Evolutionary conservation across 1,140 invertebrate genomes (phyloP).

Genomic region (Doryteuthis pealeii): DNA sequence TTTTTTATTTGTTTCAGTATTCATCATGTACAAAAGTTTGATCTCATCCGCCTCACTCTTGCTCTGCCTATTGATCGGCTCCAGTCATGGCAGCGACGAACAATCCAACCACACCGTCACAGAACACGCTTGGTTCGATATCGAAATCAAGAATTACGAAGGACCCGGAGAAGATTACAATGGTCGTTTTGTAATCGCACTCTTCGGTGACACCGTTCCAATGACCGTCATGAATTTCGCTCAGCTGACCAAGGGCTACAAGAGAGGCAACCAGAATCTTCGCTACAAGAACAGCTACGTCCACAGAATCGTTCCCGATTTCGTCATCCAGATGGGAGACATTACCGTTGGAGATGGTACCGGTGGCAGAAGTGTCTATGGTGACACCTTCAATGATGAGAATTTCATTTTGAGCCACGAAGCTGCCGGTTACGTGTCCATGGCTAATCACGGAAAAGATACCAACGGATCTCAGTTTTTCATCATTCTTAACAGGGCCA

Average conservation of each 20-base stretch:
- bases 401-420: conserved; percentile 49
- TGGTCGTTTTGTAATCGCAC: conserved; percentile 48
- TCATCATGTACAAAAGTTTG: background rate
- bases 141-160: conserved; percentile 52
- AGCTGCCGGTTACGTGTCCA: conserved; percentile 48
- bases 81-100: background rate
- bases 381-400: conserved; percentile 72
- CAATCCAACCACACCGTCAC: conserved; percentile 48
- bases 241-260: conserved; percentile 51
- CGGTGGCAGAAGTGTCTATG: conserved; percentile 81
- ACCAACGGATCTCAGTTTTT: conserved; percentile 60
- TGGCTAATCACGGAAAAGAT: conserved; percentile 56
- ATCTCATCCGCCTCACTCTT: background rate
- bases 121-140: conserved; percentile 50
- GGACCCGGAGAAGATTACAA: conserved; percentile 47
- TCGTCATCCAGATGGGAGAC: conserved; percentile 62
- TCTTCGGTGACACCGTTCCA: conserved; percentile 59
- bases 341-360: conserved; percentile 59
- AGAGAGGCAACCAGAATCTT: conserved; percentile 37
- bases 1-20: background rate
- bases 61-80: background rate
- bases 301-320: conserved; percentile 60
- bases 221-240: conserved; percentile 59
- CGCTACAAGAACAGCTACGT: conserved; percentile 49
- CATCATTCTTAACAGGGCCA: conserved; percentile 85